Conservation (phyloP, 1,140 invertebrate species). For the Pogonognathellus flavescens region DNA sequence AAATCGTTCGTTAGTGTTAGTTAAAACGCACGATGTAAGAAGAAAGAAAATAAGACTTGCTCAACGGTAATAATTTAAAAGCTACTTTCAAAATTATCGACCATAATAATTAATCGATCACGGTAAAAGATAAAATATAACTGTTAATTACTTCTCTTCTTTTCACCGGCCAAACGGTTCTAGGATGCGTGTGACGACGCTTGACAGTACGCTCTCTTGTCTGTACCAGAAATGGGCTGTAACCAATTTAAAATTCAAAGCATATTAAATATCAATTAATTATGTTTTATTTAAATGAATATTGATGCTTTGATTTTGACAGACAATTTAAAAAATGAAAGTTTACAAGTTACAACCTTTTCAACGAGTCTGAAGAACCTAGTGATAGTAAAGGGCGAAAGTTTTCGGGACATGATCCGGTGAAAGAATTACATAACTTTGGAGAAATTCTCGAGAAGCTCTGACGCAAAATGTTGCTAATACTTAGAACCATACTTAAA, state of each 20-base stretch:
- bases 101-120: too few relatives aligned
- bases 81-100: too few relatives aligned
- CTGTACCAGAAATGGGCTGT: not conserved
- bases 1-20: too few relatives aligned
- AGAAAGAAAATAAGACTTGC: too few relatives aligned
- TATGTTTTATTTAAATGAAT: too few relatives aligned
- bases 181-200: slow-evolving; percentile 66
- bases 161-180: slow-evolving; percentile 66
- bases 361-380: not conserved
- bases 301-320: too few relatives aligned
- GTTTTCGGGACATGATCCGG: not conserved
- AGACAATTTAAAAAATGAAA: too few relatives aligned
- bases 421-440: not conserved
- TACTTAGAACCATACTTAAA: not conserved
- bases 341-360: not conserved
- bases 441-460: not conserved
- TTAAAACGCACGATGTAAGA: too few relatives aligned
- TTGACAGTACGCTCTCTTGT: slow-evolving; percentile 65
- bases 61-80: too few relatives aligned
- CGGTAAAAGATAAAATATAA: too few relatives aligned
- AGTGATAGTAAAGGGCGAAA: not conserved
- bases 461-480: not conserved
- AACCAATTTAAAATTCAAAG: not conserved
- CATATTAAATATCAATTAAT: too few relatives aligned
- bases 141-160: slow-evolving; percentile 64